Conservation (phyloP, 2,888 invertebrate species). For the Phymatocera aterrima region DNA sequence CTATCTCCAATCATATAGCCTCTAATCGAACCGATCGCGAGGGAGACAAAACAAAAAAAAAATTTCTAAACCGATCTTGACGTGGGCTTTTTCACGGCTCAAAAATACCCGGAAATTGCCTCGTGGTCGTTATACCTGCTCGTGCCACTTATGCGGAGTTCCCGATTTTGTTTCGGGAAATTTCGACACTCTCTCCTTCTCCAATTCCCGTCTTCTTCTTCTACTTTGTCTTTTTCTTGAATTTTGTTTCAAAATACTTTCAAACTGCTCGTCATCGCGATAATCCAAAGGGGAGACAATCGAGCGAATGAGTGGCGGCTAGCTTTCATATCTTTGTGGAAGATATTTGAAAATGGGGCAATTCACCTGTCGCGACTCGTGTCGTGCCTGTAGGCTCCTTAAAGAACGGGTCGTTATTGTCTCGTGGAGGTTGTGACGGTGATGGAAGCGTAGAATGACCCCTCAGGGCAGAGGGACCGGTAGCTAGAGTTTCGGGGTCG, state of each 20-base stretch:
- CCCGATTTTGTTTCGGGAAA: too few species aligned
- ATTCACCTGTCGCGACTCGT: slow-evolving; percentile 29
- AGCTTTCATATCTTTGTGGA: not conserved
- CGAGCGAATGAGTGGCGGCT: too few species aligned
- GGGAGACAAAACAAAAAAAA: not conserved
- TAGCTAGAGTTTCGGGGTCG: not conserved
- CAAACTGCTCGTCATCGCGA: not conserved
- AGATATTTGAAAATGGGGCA: not conserved
- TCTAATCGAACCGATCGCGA: not conserved
- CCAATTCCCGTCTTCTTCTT: not conserved
- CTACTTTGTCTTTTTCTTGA: too few species aligned
- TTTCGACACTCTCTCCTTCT: not conserved
- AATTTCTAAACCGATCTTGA: not conserved
- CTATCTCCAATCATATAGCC: too few species aligned
- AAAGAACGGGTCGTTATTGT: not conserved
- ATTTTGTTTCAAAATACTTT: not conserved
- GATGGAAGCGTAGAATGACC: slow-evolving; percentile 1
- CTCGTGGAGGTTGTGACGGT: not conserved
- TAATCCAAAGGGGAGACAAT: not conserved
- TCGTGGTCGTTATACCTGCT: too few species aligned
- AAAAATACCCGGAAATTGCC: not conserved
- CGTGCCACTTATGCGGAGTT: too few species aligned
- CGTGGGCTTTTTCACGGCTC: too few species aligned
- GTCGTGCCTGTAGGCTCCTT: not conserved
- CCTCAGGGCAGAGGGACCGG: not conserved